Base-by-base conservation (phyloP, 2,113 vertebrate genomes). In the Microtus montanus region DNA sequence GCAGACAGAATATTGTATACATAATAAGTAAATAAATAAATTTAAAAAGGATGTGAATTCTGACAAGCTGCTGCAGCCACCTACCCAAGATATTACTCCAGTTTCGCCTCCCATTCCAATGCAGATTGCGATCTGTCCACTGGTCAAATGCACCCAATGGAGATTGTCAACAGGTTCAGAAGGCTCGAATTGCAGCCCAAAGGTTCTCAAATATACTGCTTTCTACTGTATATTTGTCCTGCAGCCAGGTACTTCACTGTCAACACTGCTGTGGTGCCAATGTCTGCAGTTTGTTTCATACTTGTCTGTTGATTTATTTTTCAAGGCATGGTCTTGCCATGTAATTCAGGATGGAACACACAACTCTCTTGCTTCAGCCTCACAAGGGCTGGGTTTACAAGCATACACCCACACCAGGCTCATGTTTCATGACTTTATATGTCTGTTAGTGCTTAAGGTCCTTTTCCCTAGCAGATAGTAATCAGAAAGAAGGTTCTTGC, bases 91-190 rank as follows among this genome's bases (percentile, higher is more conserved):
- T 52, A 89, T 58, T 78, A 86, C 41, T 91, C 91, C 78, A 73
- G 47, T 38, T 58, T 63, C 73, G 35, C 2, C 68, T 24, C n/a
- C 47, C 47, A 38, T 70, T 87, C 83, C 83, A 94, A 6, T 79
- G 83, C 83, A 96, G 92, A 93, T 7, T 49, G 26, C 52, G 88
- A 83, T 86, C 61, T 87, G 84, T 92, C 63, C 68, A 74, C 83
- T 70, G 78, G 83, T 30, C 84, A 71, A 91, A 93, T 82, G 7
- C 71, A 63, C 3, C 89, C 91, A 68, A 68, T 79, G 20, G 2
- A 28, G 89, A 84, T 11, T 33, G 88, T 47, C 73, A 83, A 82
- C 66, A 35, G 44, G 20, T 22, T 92, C 73, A 87, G 64, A 14
- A 68, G 54, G 80, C 75, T 89, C 3, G 7, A 33, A 33, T 12